Evolutionary conservation across 2,888 invertebrate genomes (phyloP).

Genomic region (Drosophila fungiperda): DNA sequence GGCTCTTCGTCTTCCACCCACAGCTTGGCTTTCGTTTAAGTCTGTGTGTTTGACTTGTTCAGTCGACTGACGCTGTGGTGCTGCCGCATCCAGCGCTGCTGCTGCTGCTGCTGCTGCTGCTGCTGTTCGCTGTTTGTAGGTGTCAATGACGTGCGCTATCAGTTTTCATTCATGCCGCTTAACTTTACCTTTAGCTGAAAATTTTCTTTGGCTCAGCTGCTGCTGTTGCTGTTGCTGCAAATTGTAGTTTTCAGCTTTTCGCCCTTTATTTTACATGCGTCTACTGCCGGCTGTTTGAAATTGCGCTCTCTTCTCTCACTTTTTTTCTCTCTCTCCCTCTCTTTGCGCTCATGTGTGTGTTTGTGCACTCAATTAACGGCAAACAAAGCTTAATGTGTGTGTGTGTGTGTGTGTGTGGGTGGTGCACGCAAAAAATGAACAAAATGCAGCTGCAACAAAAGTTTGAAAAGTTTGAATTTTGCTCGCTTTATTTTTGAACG

Average conservation of each 20-base stretch:
- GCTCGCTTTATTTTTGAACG: constrained; percentile 32
- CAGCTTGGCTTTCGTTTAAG: constrained; percentile 1
- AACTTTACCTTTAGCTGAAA: constrained; percentile 49
- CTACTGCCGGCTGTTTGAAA: constrained; percentile 50
- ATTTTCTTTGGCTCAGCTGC: constrained; percentile 35
- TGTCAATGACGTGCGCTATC: constrained; percentile 80
- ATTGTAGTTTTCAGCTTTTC: constrained; percentile 33
- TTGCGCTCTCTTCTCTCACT: constrained; percentile 12
- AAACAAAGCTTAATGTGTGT: constrained; percentile 64
- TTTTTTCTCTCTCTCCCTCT: constrained; percentile 7
- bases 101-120: constrained; percentile 8
- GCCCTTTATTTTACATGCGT: constrained; percentile 46
- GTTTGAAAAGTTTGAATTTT: constrained; percentile 59
- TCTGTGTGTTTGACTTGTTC: constrained; percentile 23
- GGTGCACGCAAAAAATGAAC: constrained; percentile 32
- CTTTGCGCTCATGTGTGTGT: constrained; percentile 32
- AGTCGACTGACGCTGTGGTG: constrained; percentile 24
- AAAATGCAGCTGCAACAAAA: constrained; percentile 47
- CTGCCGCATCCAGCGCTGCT: constrained; percentile 4
- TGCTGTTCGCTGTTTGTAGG: constrained; percentile 47
- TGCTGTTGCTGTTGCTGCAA: constrained; percentile 13
- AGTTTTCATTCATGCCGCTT: constrained; percentile 73
- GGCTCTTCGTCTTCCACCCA: constrained; percentile 22
- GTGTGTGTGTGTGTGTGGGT: constrained; percentile 26
- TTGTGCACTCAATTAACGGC: constrained; percentile 74